These are phyloP conservation scores for Platynereis dumerilii DNA, from an alignment of 2,888 invertebrate species.

Conservation along the genomic window DNA sequence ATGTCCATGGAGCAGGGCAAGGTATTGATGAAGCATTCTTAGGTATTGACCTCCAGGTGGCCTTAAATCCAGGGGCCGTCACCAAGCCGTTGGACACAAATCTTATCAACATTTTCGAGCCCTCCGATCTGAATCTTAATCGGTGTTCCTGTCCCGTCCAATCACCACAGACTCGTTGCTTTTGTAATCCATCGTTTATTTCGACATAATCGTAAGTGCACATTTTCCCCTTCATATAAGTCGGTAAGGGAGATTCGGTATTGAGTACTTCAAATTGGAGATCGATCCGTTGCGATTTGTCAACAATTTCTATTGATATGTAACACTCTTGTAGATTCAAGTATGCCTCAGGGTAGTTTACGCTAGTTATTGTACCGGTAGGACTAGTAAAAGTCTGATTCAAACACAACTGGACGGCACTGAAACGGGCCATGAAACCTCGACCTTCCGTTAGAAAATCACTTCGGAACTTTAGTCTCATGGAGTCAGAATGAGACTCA, in stretches of 20 bases:
- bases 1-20: constrained; percentile 6
- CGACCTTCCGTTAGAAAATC: constrained; percentile 5
- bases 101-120: neutral
- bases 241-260: constrained; percentile 3
- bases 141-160: constrained; percentile 5
- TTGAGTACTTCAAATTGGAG: constrained; percentile 18
- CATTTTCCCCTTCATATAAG: neutral
- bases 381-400: neutral
- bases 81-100: neutral
- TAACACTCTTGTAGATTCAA: constrained; percentile 17
- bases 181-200: constrained; percentile 3
- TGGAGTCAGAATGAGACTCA: constrained; percentile 4
- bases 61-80: constrained; percentile 7
- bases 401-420: neutral
- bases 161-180: constrained; percentile 5
- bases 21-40: neutral
- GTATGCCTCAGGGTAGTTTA: constrained; percentile 13
- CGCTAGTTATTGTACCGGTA: constrained; percentile 11
- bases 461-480: constrained; percentile 8
- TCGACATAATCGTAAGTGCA: constrained; percentile 17
- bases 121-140: constrained; percentile 4
- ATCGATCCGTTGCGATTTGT: neutral
- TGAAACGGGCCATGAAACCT: constrained; percentile 11
- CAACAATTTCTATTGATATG: neutral
- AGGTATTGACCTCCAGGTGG: constrained; percentile 3